Base-by-base conservation (phyloP, 2,888 invertebrate genomes). In the Ypsolopha sequella region DNA sequence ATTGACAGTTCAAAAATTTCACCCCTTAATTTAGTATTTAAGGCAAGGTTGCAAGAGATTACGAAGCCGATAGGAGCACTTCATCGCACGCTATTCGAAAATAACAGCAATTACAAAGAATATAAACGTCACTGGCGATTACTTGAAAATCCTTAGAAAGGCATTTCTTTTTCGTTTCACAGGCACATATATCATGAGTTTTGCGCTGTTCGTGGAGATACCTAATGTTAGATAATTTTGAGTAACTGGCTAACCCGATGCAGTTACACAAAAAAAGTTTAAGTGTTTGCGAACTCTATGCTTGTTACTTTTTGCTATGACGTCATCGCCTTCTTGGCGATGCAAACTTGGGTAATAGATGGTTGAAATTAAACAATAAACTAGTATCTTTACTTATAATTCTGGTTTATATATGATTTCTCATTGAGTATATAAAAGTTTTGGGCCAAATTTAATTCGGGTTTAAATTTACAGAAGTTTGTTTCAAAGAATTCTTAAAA, bases 181-280 rank as follows among this genome's bases (percentile, higher is more conserved):
- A 63, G 60, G 60, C 64, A 67, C 67, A 76, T 82, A 73, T 71
- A 80, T 81, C 80, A 80, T 67, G 69, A 57, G 56, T 61, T 58
- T 60, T 51, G 65, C 58, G 48, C 44, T 63, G 70, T 67, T 70
- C 60, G 61, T 62, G 55, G 57, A 73, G 85, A 84, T 84, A 82
- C 80, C 76, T 36, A 35, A 13, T 73, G 70, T 68, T 73, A 84
- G 85, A 86, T 85, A 74, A 84, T 80, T 84, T 81, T 84, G 84
- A 85, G 68, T 81, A 80, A 85, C 79, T 73, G 24, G 73, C 72
- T 47, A 36, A 60, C 57, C 55, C 61, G 64, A 62, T 57, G 60
- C 70, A 63, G 63, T 64, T 61, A 65, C 64, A 60, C 66, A 64
- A 70, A 64, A 69, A 80, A 80, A 76, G 72, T 63, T 72, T 24